Base-by-base conservation (phyloP, 2,797 vertebrate species). In the Chromis chromis region DNA sequence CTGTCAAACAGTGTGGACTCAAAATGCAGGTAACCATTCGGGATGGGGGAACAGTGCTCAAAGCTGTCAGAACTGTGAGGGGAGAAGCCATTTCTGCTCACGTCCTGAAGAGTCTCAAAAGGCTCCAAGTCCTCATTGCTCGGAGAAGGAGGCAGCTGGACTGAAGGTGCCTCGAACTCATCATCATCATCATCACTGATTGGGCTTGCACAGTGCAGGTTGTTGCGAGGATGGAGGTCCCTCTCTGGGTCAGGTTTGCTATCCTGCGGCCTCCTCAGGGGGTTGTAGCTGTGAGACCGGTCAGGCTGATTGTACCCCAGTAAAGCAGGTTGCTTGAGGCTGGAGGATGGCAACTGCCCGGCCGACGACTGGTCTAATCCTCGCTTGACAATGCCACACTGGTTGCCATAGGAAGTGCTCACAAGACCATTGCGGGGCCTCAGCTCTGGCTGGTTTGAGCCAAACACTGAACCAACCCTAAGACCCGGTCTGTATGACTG, bases 401-500 rank as follows among this genome's bases (percentile, higher is more conserved):
- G 96, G 93, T 94, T 95, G 93, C 95, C 94, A 89, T 95, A 96
- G 84, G 95, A 94, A 93, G 94, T 89, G 91, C 93, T 89, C 91
- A 93, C 90, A 72, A 91, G 94, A 89, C 95, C 93, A 91, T 95
- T 95, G 81, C 91, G 91, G 83, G 93, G 93, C 91, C 95, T 94
- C 75, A 92, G 91, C 82, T 96, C 95, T 91, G 94, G 90, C 82
- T 96, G 94, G 78, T 93, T 92, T 65, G 95, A 93, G 90, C 94
- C 95, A 79, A 95, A 93, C 83, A 93, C 94, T 84, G 96, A 93
- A 91, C 94, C 93, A 86, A 94, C 95, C 89, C 96, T 95, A 92
- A 94, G 94, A 93, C 95, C 93, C 90, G 95, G 91, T 95, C 97
- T 96, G 94, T 96, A 97, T 79, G 96, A 95, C 91, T 96, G 96